These are phyloP conservation scores for Emydocephalus ijimae DNA, from an alignment of 2,113 vertebrate species.

Conservation along the genomic window DNA sequence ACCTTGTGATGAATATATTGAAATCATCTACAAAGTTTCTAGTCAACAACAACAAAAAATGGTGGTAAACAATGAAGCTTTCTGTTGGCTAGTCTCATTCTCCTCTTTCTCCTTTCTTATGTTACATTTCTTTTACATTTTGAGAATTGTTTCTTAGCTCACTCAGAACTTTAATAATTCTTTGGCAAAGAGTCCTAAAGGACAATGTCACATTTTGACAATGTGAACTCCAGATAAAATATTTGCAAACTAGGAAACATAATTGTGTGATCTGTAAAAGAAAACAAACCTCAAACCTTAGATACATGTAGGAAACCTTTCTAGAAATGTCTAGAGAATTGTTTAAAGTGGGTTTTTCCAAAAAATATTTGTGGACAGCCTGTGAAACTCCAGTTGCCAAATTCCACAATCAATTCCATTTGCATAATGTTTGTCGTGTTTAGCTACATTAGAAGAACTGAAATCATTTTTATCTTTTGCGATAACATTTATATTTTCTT, in stretches of 20 bases:
- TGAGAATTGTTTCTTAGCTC: conserved; percentile 42
- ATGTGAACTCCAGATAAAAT: conserved; percentile 65
- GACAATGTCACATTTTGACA: conserved; percentile 62
- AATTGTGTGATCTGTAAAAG: conserved; percentile 55
- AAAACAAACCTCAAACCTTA: conserved; percentile 7
- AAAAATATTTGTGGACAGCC: neutral
- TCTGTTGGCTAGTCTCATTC: conserved; percentile 25
- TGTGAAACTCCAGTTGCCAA: neutral
- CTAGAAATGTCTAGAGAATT: neutral
- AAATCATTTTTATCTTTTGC: conserved; percentile 21
- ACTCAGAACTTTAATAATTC: conserved; percentile 49
- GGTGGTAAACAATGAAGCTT: conserved; percentile 24
- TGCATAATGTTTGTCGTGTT: neutral
- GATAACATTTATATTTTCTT: conserved; percentile 29
- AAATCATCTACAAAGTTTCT: conserved; percentile 52
- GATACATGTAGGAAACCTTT: neutral
- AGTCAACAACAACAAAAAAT: conserved; percentile 36
- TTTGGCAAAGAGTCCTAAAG: conserved; percentile 60
- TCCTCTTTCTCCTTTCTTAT: conserved; percentile 7
- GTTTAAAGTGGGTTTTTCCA: neutral
- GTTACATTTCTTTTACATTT: conserved; percentile 19
- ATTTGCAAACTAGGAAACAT: conserved; percentile 57
- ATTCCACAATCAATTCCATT: neutral
- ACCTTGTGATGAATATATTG: conserved; percentile 61
- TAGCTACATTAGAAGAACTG: neutral